phyloP scores from a whole-genome alignment of 2,113 vertebrate species.

The Mirounga angustirostris region DNA sequence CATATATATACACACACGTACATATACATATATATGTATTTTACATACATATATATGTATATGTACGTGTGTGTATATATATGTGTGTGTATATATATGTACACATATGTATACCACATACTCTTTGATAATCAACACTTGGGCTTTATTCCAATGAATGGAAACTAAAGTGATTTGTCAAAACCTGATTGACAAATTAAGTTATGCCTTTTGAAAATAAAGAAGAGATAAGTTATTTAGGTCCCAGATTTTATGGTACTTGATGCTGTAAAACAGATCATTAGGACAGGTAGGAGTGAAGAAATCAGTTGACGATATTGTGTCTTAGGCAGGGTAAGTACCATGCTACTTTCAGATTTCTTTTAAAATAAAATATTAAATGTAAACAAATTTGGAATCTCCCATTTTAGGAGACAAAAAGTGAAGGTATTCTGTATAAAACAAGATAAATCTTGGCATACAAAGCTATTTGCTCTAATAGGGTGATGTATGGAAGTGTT shows the following conservation, averaged over 20 bases:
- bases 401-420: neutral
- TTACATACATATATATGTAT: too few species aligned
- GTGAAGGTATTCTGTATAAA: neutral
- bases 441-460: neutral
- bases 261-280: neutral
- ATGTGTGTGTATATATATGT: neutral
- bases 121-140: conserved; percentile 35
- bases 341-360: neutral
- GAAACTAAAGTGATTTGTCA: conserved; percentile 45
- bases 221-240: neutral
- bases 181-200: neutral
- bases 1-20: too few species aligned
- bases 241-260: neutral
- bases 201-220: neutral
- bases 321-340: neutral
- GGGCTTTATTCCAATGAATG: neutral
- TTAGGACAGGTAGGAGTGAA: neutral
- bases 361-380: conserved; percentile 33
- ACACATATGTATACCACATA: neutral
- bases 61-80: too few species aligned
- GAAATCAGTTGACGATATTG: neutral
- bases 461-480: neutral
- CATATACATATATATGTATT: too few species aligned
- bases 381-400: neutral
- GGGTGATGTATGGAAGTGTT: neutral